phyloP scores from a whole-genome alignment of 2,888 invertebrate species.

The Pheosia tremula region DNA sequence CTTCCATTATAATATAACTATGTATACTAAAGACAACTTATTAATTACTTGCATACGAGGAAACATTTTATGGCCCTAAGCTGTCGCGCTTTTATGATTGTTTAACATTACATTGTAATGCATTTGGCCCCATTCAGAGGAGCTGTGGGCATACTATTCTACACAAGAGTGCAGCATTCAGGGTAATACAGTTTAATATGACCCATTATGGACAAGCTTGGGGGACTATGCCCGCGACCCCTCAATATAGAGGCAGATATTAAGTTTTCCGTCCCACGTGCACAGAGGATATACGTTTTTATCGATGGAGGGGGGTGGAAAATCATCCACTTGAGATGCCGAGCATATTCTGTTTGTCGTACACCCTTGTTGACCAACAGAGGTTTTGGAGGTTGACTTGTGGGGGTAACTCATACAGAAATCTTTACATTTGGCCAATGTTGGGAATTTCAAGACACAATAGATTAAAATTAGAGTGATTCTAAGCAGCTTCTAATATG shows the following conservation, averaged over 20 bases:
- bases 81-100: slow-evolving; percentile 18
- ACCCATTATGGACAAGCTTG: not conserved
- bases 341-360: not conserved
- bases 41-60: not conserved
- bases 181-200: not conserved
- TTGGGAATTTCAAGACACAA: too few relatives aligned
- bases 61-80: slow-evolving; percentile 13
- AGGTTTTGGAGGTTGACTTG: not conserved
- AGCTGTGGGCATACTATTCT: slow-evolving; percentile 10
- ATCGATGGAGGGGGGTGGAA: not conserved
- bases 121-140: slow-evolving; percentile 9
- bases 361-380: not conserved
- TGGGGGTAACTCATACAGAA: too few relatives aligned
- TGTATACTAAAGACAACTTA: not conserved
- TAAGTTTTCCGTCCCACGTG: slow-evolving; percentile 2
- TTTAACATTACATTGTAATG: slow-evolving; percentile 17
- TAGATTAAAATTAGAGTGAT: too few relatives aligned
- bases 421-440: too few relatives aligned
- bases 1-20: not conserved
- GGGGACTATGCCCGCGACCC: not conserved
- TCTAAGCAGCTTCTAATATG: too few relatives aligned
- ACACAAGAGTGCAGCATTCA: not conserved
- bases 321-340: not conserved
- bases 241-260: not conserved
- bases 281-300: not conserved